Evolutionary conservation across 2,888 invertebrate species (phyloP).

Genomic region (Drosophila lutescens): DNA sequence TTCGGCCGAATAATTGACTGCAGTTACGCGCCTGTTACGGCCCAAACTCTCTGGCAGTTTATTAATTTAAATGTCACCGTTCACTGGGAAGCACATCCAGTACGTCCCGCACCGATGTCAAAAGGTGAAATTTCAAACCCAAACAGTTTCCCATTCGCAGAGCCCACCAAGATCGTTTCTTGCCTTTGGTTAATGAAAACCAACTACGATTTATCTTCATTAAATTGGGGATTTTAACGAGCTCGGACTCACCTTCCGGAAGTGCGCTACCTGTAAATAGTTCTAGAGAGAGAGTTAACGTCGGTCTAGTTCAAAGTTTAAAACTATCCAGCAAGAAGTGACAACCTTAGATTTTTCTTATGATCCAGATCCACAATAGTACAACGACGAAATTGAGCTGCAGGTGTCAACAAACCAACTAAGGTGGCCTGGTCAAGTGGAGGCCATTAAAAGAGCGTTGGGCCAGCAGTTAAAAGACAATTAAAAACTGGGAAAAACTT

Average conservation of each 20-base stretch:
- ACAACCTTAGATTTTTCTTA: conserved; percentile 51
- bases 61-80: conserved; percentile 79
- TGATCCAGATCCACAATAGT: conserved; percentile 43
- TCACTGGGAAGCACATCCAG: conserved; percentile 12
- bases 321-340: conserved; percentile 28
- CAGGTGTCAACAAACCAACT: conserved; percentile 66
- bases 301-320: conserved; percentile 55
- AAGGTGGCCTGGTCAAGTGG: conserved; percentile 64
- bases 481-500: conserved; percentile 56
- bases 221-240: conserved; percentile 51
- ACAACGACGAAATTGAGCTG: conserved; percentile 54
- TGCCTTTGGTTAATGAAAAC: conserved; percentile 32
- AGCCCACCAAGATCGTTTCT: conserved; percentile 20
- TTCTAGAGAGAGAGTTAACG: conserved; percentile 12
- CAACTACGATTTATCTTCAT: conserved; percentile 69
- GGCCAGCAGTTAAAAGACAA: conserved; percentile 60
- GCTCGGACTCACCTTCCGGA: conserved; percentile 51
- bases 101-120: conserved; percentile 38
- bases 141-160: conserved; percentile 41
- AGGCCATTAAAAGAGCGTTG: conserved; percentile 60
- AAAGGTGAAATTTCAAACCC: conserved; percentile 75
- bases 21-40: conserved; percentile 66
- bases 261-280: conserved; percentile 62
- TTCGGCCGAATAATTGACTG: conserved; percentile 67
- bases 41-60: conserved; percentile 54